A percentile compares a stretch with the other conserved stretches of the same genome.
phyloP scores from a whole-genome alignment of 30 jellyfish, hydroid and myxozoan species.

The Catostylus mosaicus region DNA sequence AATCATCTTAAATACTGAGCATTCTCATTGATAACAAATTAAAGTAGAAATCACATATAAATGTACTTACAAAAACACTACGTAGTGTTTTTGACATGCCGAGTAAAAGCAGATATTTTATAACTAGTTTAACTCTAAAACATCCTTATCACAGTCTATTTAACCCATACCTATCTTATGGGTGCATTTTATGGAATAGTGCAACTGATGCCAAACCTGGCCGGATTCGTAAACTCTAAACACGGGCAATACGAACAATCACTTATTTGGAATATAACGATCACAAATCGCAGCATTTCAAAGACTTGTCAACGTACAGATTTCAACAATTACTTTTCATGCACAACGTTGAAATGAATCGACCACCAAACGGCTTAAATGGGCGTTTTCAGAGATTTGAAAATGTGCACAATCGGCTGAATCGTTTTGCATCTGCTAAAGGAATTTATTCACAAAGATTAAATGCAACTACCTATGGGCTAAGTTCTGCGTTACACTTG shows the following conservation, averaged over 20 bases:
- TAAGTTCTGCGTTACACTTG: neutral
- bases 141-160: neutral
- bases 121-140: too few relatives aligned
- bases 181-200: slow-evolving; percentile 10
- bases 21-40: neutral
- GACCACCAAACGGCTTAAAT: slow-evolving; percentile 6
- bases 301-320: neutral
- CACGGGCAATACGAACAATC: slow-evolving; percentile 10
- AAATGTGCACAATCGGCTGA: too few relatives aligned
- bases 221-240: neutral
- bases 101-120: neutral
- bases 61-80: neutral
- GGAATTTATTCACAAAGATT: neutral
- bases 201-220: too few relatives aligned
- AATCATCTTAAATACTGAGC: slow-evolving; percentile 4
- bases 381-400: slow-evolving; percentile 4
- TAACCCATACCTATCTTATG: neutral
- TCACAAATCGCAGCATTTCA: too few relatives aligned
- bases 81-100: neutral
- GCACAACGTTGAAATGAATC: slow-evolving; percentile 3
- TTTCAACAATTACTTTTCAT: slow-evolving; percentile 6
- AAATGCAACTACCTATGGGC: slow-evolving; percentile 9
- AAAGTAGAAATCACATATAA: neutral
- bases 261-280: neutral
- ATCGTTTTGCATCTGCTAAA: neutral